Base-by-base conservation (phyloP, 2,113 vertebrate genomes). In the Lepidothrix coronata region DNA sequence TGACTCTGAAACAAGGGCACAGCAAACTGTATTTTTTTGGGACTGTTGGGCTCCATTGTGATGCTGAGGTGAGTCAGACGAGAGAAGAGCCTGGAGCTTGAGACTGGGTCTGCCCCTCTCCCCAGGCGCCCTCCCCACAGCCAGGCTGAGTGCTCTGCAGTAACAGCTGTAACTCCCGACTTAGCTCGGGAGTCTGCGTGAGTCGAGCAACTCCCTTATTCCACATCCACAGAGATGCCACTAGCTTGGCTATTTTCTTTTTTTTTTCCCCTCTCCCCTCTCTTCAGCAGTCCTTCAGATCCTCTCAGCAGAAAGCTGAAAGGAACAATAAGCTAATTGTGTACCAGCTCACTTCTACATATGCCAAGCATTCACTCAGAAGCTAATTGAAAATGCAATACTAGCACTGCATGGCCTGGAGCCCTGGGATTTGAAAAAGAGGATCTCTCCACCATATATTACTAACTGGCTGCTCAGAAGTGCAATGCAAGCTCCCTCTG, bases 21-120 rank as follows among this genome's bases (percentile, higher is more conserved):
- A 22, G 98, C 98, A 93, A 99, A 99, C 77, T 99, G 99, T 98
- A 99, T 99, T 98, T 99, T 99, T 98, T 99, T 99, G 37, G 99
- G 99, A 97, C 99, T 99, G 98, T 99, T 98, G 96, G 99, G 99
- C 97, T 99, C 99, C 99, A 99, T 99, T n/a, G 74, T 37, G 79
- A 15, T 75, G 90, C 95, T n/a, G 95, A 95, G 95, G 93, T 78
- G 93, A 89, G 85, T 89, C 83, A 95, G 92, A 94, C 1, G 39
- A 54, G 72, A 62, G 88, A 67, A 92, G 77, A 95, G 62, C 63
- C 96, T 85, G 88, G 89, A 89, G 91, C 84, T 48, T 17, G 73
- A 90, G 80, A 22, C 93, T 72, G 48, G 72, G 70, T 94, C 92
- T 57, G 83, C 48, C 63, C 91, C 84, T 95, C 84, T 94, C 72